These are phyloP conservation scores for Brachionus rotundiformis DNA, from an alignment of 1,140 invertebrate genomes.

Conservation along the genomic window DNA sequence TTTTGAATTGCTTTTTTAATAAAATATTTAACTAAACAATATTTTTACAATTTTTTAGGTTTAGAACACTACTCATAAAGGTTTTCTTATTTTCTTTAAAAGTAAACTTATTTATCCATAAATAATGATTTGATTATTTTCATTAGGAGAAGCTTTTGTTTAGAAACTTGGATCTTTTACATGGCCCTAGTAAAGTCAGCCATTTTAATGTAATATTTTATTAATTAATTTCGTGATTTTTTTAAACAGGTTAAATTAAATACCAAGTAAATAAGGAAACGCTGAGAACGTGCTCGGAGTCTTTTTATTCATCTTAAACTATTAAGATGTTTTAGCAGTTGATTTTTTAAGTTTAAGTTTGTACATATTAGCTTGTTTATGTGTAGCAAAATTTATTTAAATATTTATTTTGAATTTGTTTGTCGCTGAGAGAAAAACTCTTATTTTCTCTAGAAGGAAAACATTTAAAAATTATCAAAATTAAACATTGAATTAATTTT, in stretches of 20 bases:
- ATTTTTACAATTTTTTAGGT: background rate
- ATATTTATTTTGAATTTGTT: constrained; percentile 1
- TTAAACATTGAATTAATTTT: background rate
- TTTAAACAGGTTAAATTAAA: no score
- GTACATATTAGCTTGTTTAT: background rate
- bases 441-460: background rate
- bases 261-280: no score
- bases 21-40: background rate
- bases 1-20: constrained; percentile 22
- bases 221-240: no score
- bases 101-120: constrained; percentile 1
- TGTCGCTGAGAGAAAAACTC: background rate
- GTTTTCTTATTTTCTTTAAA: background rate
- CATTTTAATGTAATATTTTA: no score
- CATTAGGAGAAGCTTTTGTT: background rate
- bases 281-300: no score
- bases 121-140: background rate
- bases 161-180: background rate
- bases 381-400: background rate
- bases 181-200: background rate
- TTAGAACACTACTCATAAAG: background rate
- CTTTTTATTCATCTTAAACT: no score
- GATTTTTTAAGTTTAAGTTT: background rate
- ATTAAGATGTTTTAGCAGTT: background rate
- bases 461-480: background rate